Percentiles rank a stretch among this genome's conserved stretches.
Evolutionary conservation across 2,888 invertebrate genomes (phyloP).

Genomic region (Odontocolon sp.): DNA sequence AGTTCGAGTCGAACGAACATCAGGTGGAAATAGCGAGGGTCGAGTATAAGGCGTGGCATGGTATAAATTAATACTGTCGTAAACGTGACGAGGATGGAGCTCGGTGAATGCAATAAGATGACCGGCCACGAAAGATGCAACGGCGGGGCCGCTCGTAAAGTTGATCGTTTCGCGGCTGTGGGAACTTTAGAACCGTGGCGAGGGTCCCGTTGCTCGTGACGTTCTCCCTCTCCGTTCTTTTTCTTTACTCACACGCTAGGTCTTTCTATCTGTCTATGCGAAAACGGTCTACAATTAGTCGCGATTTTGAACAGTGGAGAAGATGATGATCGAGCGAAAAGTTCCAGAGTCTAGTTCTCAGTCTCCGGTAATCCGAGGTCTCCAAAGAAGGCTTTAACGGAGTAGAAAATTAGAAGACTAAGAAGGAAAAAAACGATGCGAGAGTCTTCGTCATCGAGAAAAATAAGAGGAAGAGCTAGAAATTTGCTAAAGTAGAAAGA

Average conservation of each 20-base stretch:
- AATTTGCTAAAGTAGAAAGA: neutral
- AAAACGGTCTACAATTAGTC: slow-evolving; percentile 51
- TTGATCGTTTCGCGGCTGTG: slow-evolving; percentile 59
- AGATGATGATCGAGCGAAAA: slow-evolving; percentile 41
- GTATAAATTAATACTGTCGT: slow-evolving; percentile 63
- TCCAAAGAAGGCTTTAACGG: slow-evolving; percentile 3
- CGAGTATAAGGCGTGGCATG: slow-evolving; percentile 48
- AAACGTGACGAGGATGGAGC: slow-evolving; percentile 59
- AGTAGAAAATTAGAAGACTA: neutral
- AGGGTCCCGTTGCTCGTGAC: neutral
- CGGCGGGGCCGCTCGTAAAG: slow-evolving; percentile 54
- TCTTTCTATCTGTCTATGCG: slow-evolving; percentile 4
- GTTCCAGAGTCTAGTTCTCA: slow-evolving; percentile 25
- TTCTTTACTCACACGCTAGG: neutral
- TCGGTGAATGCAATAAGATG: slow-evolving; percentile 60
- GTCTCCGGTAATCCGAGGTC: slow-evolving; percentile 34
- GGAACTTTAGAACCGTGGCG: slow-evolving; percentile 48
- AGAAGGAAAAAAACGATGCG: neutral
- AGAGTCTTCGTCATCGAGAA: neutral
- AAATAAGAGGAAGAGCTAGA: neutral
- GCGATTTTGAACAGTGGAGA: slow-evolving; percentile 47
- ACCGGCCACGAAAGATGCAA: slow-evolving; percentile 53
- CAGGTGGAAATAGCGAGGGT: neutral
- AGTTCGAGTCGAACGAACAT: too few species aligned
- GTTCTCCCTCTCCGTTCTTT: neutral